Base-by-base conservation (phyloP, 2,113 vertebrate genomes). In the Motacilla alba region DNA sequence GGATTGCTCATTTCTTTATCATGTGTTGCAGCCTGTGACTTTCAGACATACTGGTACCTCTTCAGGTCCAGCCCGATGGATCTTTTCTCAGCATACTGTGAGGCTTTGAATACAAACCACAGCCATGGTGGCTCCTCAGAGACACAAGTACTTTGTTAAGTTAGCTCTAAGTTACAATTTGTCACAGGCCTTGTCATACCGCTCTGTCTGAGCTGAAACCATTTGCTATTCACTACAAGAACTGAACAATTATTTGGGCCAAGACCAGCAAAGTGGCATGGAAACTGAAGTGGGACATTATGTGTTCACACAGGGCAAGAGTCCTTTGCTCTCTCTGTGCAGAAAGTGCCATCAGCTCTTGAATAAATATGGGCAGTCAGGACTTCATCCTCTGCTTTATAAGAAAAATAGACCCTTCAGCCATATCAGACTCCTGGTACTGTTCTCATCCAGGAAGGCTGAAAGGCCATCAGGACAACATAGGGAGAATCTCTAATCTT, bases 231-330 rank as follows among this genome's bases (percentile, higher is more conserved):
- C 52, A 49, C 17, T 27, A 37, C 43, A 77, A 77, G n/a, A 37
- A 49, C 13, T 35, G 59, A 93, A 63, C 44, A 92, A 84, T 90
- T 89, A 87, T 78, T 72, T 91, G 62, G 83, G 60, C 53, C 83
- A 91, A 89, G 91, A 87, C 47, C 41, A 87, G 66, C 62, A 82
- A 84, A 93, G 77, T 84, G 52, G 73, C 69, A 58, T 87, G 83
- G 83, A 94, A 92, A 92, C 56, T 72, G 77, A 89, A 81, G 76
- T 68, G 77, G 72, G 64, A 68, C 12, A 35, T 50, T 77, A 53
- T 23, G 13, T 14, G 6, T 56, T 93, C 90, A 72, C 44, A 56
- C 16, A 94, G 87, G 77, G 66, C 60, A 94, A 44, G 74, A 89
- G 69, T 84, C 86, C 56, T 50, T 44, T 79, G 69, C 24, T 89